A percentile compares a stretch with the other conserved stretches of the same genome.
Evolutionary conservation across 2,113 vertebrate genomes (phyloP).

Genomic region (Corvus cornix): DNA sequence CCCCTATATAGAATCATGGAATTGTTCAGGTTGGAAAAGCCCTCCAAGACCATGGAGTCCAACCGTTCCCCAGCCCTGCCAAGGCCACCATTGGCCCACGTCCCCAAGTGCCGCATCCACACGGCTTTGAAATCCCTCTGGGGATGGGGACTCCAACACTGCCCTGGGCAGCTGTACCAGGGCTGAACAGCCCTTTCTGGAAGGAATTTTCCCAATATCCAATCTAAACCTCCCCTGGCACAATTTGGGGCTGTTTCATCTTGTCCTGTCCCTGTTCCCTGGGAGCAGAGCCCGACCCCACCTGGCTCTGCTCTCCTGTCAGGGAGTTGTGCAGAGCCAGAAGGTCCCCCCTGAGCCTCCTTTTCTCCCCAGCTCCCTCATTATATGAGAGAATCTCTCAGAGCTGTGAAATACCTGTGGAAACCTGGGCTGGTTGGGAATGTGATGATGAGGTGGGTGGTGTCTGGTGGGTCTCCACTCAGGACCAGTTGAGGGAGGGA

Average conservation of each 20-base stretch:
- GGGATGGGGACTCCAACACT: neutral
- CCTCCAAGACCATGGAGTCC: neutral
- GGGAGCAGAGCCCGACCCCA: neutral
- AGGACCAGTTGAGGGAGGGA: neutral
- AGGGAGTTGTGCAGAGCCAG: neutral
- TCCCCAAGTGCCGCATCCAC: neutral
- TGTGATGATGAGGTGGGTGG: fast-evolving
- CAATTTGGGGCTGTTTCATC: neutral
- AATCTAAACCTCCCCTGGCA: neutral
- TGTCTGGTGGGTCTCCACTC: neutral
- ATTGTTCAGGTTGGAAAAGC: neutral
- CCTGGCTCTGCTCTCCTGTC: neutral
- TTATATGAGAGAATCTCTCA: neutral
- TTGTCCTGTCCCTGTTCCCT: neutral
- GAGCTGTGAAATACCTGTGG: neutral
- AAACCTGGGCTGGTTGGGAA: neutral
- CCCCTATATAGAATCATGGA: neutral
- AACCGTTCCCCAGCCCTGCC: neutral
- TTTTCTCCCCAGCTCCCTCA: neutral
- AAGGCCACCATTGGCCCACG: neutral
- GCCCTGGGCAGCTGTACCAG: neutral
- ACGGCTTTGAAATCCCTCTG: neutral
- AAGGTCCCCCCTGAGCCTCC: neutral
- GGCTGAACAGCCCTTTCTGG: neutral
- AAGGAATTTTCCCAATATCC: neutral